A percentile compares a stretch with the other conserved stretches of the same genome.
Evolutionary conservation across 2,797 vertebrate species (phyloP).

Genomic region (Alauda arvensis): DNA sequence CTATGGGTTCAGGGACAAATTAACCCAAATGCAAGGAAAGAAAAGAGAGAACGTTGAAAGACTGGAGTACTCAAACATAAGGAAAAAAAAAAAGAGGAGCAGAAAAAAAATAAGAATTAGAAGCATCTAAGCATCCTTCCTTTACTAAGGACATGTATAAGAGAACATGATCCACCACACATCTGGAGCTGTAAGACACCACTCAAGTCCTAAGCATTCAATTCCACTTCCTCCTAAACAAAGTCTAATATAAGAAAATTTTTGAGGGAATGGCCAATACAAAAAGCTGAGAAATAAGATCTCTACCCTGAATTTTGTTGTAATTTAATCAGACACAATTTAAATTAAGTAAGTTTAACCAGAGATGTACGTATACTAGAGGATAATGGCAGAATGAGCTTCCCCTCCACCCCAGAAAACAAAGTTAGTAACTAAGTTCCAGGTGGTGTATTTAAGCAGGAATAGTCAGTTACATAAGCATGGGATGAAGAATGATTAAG

Average conservation of each 20-base stretch:
- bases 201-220: neutral
- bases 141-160: neutral
- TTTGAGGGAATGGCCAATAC: neutral
- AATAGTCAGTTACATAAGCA: constrained; percentile 17
- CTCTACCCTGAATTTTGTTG: neutral
- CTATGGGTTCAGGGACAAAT: neutral
- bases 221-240: neutral
- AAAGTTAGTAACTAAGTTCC: neutral
- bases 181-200: neutral
- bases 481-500: neutral
- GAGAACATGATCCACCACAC: neutral
- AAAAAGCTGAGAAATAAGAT: neutral
- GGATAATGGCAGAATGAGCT: neutral
- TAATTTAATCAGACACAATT: neutral
- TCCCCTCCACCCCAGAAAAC: neutral
- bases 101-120: neutral
- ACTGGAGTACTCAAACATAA: neutral
- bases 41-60: neutral
- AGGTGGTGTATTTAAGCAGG: neutral
- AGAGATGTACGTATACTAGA: neutral
- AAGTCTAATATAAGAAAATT: neutral
- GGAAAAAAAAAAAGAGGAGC: neutral
- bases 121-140: neutral
- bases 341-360: neutral
- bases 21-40: neutral